Percentiles rank a stretch among this genome's conserved stretches.
These are phyloP conservation scores for Melieria omissa DNA, from an alignment of 2,888 invertebrate genomes.

Conservation along the genomic window DNA sequence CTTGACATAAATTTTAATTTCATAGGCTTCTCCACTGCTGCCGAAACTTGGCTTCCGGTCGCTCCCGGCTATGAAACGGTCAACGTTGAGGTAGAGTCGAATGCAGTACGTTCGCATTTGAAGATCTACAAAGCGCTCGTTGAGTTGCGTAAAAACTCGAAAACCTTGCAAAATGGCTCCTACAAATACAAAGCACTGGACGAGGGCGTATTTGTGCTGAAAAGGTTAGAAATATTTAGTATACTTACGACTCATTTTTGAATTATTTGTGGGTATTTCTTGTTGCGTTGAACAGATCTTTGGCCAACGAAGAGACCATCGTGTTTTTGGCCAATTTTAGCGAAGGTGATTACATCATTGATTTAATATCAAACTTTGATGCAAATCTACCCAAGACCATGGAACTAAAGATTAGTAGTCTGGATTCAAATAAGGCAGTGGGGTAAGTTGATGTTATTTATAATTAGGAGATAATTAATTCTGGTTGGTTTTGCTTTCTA, in stretches of 20 bases:
- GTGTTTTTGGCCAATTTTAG: slow-evolving; percentile 56
- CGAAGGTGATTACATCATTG: slow-evolving; percentile 40
- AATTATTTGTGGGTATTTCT: background rate
- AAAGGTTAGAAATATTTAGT: slow-evolving; percentile 51
- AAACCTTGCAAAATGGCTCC: slow-evolving; percentile 54
- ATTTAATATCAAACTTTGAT: slow-evolving; percentile 46
- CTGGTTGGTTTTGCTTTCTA: background rate
- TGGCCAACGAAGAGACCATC: slow-evolving; percentile 45
- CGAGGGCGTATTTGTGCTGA: slow-evolving; percentile 54
- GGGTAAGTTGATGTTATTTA: slow-evolving; percentile 21
- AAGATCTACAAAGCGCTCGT: slow-evolving; percentile 71
- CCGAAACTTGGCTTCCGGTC: slow-evolving; percentile 62
- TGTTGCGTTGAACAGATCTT: slow-evolving; percentile 35
- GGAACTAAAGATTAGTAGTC: slow-evolving; percentile 41
- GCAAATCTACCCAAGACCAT: slow-evolving; percentile 35
- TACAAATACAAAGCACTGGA: slow-evolving; percentile 55
- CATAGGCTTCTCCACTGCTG: slow-evolving; percentile 62
- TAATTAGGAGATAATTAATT: background rate
- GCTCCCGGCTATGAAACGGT: slow-evolving; percentile 71
- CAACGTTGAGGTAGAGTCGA: slow-evolving; percentile 70
- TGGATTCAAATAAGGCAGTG: slow-evolving; percentile 36
- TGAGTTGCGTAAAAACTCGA: slow-evolving; percentile 57
- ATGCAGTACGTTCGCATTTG: slow-evolving; percentile 69
- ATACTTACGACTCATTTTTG: background rate
- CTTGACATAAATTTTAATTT: slow-evolving; percentile 37